Evolutionary conservation across 2,888 invertebrate species (phyloP).

Genomic region (Tipula helvola): DNA sequence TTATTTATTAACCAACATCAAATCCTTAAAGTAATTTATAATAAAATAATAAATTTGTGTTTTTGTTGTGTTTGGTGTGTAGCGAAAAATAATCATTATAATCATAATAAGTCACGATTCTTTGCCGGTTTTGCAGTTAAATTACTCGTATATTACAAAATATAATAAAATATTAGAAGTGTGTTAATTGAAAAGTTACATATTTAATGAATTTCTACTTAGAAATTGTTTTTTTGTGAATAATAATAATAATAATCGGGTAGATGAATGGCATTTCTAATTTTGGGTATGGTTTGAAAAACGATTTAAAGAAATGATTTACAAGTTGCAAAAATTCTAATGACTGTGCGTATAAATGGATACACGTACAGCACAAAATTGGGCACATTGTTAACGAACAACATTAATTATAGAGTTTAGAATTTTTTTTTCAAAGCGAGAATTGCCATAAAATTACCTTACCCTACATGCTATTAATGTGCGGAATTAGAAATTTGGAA

Average conservation of each 20-base stretch:
- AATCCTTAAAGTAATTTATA: background rate
- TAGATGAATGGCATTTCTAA: background rate
- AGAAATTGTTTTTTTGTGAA: background rate
- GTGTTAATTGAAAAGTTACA: background rate
- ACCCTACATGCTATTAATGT: background rate
- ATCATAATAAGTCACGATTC: background rate
- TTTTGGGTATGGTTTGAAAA: background rate
- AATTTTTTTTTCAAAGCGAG: background rate
- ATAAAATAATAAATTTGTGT: background rate
- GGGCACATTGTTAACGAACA: background rate
- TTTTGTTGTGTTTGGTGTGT: background rate
- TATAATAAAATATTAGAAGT: background rate
- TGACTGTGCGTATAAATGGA: background rate
- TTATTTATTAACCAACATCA: background rate
- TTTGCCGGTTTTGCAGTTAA: background rate
- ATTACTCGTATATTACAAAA: background rate
- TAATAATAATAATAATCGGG: background rate
- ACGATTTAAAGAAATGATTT: background rate
- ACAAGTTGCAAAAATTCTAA: background rate
- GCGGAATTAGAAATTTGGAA: background rate
- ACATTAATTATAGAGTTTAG: background rate
- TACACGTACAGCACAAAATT: background rate
- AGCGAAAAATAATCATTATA: background rate
- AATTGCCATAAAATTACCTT: background rate
- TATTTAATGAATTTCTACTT: background rate